Base-by-base conservation (phyloP, 2,888 invertebrate genomes). In the Drosophila incognita region DNA sequence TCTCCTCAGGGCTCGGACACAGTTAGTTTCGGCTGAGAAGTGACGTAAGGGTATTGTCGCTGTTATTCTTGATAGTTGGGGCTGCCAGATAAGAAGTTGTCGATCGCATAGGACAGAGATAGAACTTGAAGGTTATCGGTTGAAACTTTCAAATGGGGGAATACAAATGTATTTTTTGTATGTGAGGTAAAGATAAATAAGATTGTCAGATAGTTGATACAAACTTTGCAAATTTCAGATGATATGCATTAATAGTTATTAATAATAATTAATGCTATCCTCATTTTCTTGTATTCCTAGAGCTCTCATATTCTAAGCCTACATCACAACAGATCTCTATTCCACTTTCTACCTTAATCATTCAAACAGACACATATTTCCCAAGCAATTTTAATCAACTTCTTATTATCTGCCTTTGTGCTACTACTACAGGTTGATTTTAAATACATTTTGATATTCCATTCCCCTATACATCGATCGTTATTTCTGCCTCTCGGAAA, bases 351-450 rank as follows among this genome's bases (percentile, higher is more conserved):
- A 68, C 38, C 35, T 29, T 35, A 29, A 51, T 49, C 8, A 18
- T 29, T 69, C 31, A 33, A 27, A 31, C 35, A 13, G 3, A 56
- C 18, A 11, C 7, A 24, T 46, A 6, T 40, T 40, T 52, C 15
- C 21, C 35, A 33, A 13, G 11, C 8, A 59, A 54, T 38, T 53
- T 52, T 53, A 33, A 69, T 69, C 48, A 53, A 57, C 54, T 83
- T 81, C 76, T 76, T 76, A 79, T 85, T 76, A 79, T 79, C 67
- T 70, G n/a, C 29, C 36, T 35, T 21, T 33, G 36, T 29, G 18
- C 10, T 27, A 24, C 21, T 21, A 33, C 40, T 31, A 77, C 83
- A 85, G 83, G 86, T 83, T 81, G 68, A 81, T 81, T 71, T 81
- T 15, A 21, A 68, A 51, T 36, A 29, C 38, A 56, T 51, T 49